Conservation (phyloP, 1,140 invertebrate species). For the Ips typographus region DNA sequence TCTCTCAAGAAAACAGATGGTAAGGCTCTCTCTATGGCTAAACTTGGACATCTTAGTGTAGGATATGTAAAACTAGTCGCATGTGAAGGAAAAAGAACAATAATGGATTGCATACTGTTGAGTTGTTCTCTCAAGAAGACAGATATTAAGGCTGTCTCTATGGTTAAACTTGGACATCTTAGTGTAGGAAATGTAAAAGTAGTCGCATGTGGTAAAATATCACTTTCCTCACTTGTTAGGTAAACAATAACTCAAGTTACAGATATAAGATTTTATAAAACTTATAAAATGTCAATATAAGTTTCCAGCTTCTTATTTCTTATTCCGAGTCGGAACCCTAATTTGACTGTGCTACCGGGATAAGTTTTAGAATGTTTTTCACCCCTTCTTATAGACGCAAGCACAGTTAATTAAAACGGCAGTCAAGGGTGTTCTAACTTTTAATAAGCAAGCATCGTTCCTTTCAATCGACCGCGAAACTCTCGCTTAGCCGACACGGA, state of each 20-base stretch:
- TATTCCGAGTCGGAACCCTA: too few relatives aligned
- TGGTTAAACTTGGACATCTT: too few relatives aligned
- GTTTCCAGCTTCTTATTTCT: background rate
- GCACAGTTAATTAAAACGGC: too few relatives aligned
- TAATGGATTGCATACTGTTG: too few relatives aligned
- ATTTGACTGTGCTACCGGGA: background rate
- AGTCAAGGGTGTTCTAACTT: constrained; percentile 2
- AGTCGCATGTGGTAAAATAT: background rate
- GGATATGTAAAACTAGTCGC: background rate
- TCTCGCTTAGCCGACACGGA: background rate
- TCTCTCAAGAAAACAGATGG: too few relatives aligned
- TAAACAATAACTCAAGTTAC: background rate
- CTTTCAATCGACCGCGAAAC: constrained; percentile 14
- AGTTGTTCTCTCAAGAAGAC: too few relatives aligned
- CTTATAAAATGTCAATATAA: background rate
- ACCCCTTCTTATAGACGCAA: too few relatives aligned
- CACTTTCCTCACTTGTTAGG: background rate
- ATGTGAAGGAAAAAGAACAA: background rate
- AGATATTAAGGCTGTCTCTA: too few relatives aligned
- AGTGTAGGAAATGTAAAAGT: background rate
- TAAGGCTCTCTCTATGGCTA: too few relatives aligned
- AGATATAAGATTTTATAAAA: too few relatives aligned
- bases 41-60: too few relatives aligned
- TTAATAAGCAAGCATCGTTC: constrained; percentile 5
- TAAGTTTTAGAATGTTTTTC: too few relatives aligned